Conservation (phyloP, 2,888 invertebrate genomes). For the Amblyteles armatorius region DNA sequence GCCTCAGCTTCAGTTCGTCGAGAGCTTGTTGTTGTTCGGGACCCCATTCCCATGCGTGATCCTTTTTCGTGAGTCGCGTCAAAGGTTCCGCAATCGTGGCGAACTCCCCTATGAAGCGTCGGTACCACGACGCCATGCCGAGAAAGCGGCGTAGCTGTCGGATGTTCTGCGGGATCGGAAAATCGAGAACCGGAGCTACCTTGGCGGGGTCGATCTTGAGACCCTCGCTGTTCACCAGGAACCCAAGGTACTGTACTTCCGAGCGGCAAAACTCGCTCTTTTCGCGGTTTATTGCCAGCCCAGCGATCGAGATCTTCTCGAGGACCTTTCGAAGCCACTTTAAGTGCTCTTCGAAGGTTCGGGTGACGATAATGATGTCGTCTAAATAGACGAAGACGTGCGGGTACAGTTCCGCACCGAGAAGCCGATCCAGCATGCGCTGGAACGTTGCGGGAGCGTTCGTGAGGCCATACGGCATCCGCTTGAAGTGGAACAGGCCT, state of each 20-base stretch:
- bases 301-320: slow-evolving; percentile 19
- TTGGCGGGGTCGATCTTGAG: slow-evolving; percentile 59
- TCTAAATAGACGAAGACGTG: slow-evolving; percentile 39
- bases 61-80: not conserved
- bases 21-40: not conserved
- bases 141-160: slow-evolving; percentile 70
- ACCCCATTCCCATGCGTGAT: not conserved
- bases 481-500: slow-evolving; percentile 75
- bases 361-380: slow-evolving; percentile 20
- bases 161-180: slow-evolving; percentile 66
- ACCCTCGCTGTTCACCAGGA: slow-evolving; percentile 68
- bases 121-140: slow-evolving; percentile 64
- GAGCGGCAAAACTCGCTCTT: slow-evolving; percentile 51
- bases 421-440: slow-evolving; percentile 65
- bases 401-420: slow-evolving; percentile 63
- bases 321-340: slow-evolving; percentile 28
- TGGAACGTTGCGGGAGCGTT: slow-evolving; percentile 67
- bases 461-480: slow-evolving; percentile 75
- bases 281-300: slow-evolving; percentile 35
- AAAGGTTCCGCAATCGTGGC: not conserved
- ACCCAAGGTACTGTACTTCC: slow-evolving; percentile 45
- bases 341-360: slow-evolving; percentile 49
- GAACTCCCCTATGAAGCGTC: not conserved
- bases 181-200: slow-evolving; percentile 53
- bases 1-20: not conserved